Evolutionary conservation across 2,113 vertebrate species (phyloP).

Genomic region (Indicator indicator): DNA sequence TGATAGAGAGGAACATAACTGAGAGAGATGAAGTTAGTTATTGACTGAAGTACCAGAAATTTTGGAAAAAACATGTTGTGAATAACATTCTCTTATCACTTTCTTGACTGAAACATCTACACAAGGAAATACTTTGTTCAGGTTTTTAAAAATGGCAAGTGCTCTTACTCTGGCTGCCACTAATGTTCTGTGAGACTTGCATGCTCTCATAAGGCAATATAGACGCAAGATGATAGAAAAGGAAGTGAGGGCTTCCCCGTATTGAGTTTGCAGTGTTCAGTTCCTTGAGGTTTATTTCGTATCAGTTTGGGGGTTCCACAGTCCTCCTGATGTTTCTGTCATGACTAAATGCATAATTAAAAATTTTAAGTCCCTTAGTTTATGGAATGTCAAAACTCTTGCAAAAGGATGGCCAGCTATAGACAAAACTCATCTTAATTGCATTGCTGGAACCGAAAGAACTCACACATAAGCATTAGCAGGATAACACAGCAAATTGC

Average conservation of each 20-base stretch:
- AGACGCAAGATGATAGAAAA: not conserved
- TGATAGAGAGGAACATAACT: not conserved
- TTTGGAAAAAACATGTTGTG: fast-evolving
- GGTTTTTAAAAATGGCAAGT: not conserved
- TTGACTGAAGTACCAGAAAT: not conserved
- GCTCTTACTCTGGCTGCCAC: not conserved
- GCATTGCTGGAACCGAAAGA: conserved; percentile 34
- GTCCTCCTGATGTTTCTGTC: not conserved
- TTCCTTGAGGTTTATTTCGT: not conserved
- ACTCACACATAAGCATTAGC: conserved; percentile 25
- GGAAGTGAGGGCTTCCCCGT: not conserved
- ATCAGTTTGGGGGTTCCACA: not conserved
- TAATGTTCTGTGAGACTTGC: not conserved
- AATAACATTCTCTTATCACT: not conserved
- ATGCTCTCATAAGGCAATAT: not conserved
- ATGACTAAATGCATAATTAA: not conserved
- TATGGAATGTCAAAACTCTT: conserved; percentile 15
- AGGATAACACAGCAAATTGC: conserved; percentile 41
- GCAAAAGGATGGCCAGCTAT: conserved; percentile 10
- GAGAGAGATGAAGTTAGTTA: not conserved
- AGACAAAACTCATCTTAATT: conserved; percentile 36
- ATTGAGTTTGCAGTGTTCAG: not conserved
- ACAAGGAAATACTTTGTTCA: not conserved
- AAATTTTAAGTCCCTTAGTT: not conserved
- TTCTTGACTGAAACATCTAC: not conserved